phyloP scores from a whole-genome alignment of 1,140 invertebrate species.

The Apis cerana region DNA sequence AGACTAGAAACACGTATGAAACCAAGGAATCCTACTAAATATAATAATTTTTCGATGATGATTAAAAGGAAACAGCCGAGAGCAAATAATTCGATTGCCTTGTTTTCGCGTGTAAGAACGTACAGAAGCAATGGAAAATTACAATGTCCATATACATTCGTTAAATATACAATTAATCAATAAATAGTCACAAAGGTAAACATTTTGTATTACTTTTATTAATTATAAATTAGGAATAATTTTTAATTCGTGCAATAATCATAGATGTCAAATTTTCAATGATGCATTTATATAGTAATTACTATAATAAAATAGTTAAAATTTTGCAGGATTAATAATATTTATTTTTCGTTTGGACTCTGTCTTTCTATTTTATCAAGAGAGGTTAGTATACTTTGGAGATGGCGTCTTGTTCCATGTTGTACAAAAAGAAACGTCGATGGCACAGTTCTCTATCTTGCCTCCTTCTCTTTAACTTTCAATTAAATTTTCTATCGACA shows the following conservation, averaged over 20 bases:
- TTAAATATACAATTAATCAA: conserved; percentile 6
- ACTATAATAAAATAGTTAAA: background rate
- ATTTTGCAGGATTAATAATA: background rate
- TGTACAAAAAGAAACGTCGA: conserved; percentile 6
- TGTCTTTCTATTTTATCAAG: conserved; percentile 33
- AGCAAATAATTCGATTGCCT: background rate
- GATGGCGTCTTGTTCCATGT: conserved; percentile 33
- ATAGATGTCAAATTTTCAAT: background rate
- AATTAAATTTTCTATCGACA: background rate
- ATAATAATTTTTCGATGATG: background rate
- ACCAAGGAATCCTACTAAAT: background rate
- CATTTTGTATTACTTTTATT: background rate
- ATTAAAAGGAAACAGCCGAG: background rate
- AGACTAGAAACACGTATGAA: background rate
- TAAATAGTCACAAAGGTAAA: background rate
- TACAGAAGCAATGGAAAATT: background rate
- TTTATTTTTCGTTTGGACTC: background rate
- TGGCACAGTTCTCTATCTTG: conserved; percentile 45
- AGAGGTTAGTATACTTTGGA: background rate
- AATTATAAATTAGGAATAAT: background rate
- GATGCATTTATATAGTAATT: background rate
- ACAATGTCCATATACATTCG: background rate
- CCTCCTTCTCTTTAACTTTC: background rate
- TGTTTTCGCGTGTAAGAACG: background rate
- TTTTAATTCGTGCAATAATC: background rate